phyloP scores from a whole-genome alignment of 2,888 invertebrate genomes.

The Erannis defoliaria region DNA sequence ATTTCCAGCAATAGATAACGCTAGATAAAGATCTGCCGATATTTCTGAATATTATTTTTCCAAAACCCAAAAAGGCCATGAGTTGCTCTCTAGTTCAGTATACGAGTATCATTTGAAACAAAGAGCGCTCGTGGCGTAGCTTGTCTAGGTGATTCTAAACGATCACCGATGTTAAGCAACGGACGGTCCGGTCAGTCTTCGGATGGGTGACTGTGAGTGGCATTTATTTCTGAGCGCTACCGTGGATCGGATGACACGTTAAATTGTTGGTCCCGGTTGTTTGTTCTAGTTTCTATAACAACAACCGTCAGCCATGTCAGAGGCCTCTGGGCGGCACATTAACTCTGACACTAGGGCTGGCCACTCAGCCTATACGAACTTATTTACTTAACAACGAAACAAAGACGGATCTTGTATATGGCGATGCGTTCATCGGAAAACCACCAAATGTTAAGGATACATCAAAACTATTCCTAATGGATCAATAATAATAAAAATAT shows the following conservation, averaged over 20 bases:
- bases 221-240: too few relatives aligned
- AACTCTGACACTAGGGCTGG: too few relatives aligned
- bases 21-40: not conserved
- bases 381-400: not conserved
- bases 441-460: not conserved
- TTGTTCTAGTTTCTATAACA: too few relatives aligned
- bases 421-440: not conserved
- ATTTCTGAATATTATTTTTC: not conserved
- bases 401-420: slow-evolving; percentile 4
- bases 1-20: not conserved
- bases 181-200: too few relatives aligned
- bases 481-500: not conserved
- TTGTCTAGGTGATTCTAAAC: too few relatives aligned
- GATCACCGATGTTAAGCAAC: too few relatives aligned
- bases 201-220: too few relatives aligned
- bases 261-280: too few relatives aligned
- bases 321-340: too few relatives aligned
- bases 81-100: not conserved
- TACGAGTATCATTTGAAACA: slow-evolving; percentile 1
- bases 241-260: too few relatives aligned
- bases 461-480: not conserved
- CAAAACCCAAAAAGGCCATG: not conserved
- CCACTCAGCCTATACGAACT: too few relatives aligned
- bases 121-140: slow-evolving; percentile 5
- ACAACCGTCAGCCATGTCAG: too few relatives aligned